Percentiles rank a stretch among this genome's conserved stretches.
These are phyloP conservation scores for Hoplostethus mediterraneus DNA, from an alignment of 2,797 vertebrate species.

Conservation along the genomic window DNA sequence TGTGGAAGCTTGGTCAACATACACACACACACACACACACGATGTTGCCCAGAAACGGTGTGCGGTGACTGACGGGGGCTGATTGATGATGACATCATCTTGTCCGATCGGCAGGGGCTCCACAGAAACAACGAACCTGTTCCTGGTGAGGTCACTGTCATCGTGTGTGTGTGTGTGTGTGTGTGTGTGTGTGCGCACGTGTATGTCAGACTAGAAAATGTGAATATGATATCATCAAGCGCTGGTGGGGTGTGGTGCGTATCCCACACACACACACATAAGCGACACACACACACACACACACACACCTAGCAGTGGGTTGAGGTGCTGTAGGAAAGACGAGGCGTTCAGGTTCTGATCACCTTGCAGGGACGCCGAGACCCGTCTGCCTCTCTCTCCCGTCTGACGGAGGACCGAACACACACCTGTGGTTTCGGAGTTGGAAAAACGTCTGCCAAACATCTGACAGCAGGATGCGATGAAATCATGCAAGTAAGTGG, in stretches of 20 bases:
- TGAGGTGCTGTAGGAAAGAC: constrained; percentile 52
- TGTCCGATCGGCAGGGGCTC: not conserved
- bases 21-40: no score
- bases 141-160: constrained; percentile 12
- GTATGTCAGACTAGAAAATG: constrained; percentile 20
- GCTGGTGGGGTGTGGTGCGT: not conserved
- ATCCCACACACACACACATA: constrained; percentile 13
- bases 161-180: constrained; percentile 26
- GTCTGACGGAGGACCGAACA: constrained; percentile 14
- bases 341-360: constrained; percentile 59
- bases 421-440: not conserved
- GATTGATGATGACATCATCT: constrained; percentile 53
- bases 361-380: constrained; percentile 30
- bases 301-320: constrained; percentile 3
- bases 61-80: constrained; percentile 32
- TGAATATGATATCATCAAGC: constrained; percentile 30
- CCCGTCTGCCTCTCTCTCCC: not conserved
- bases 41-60: constrained; percentile 30
- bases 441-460: constrained; percentile 1
- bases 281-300: constrained; percentile 28
- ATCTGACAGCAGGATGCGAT: constrained; percentile 4
- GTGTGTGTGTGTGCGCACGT: constrained; percentile 10
- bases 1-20: constrained; percentile 16
- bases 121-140: constrained; percentile 1
- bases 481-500: not conserved